These are phyloP conservation scores for Ceratoteleas bidentatus DNA, from an alignment of 1,140 invertebrate species.

Conservation along the genomic window DNA sequence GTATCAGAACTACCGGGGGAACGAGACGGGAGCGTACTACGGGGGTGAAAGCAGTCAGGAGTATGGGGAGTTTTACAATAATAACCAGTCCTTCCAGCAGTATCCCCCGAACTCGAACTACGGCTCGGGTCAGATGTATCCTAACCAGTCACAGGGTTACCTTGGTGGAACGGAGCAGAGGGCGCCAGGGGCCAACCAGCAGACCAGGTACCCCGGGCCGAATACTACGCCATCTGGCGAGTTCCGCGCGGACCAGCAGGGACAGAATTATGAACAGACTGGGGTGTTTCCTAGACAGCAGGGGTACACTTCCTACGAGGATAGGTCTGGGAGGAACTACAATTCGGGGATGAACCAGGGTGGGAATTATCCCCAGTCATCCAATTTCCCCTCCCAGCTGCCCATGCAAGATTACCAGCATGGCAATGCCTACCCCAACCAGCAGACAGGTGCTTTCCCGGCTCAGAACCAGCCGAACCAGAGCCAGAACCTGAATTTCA, in stretches of 20 bases:
- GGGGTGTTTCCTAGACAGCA: slow-evolving; percentile 71
- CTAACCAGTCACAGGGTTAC: slow-evolving; percentile 71
- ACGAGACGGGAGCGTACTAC: slow-evolving; percentile 75
- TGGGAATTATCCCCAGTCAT: slow-evolving; percentile 72
- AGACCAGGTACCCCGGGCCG: slow-evolving; percentile 62
- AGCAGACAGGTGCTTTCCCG: no score
- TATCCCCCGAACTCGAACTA: slow-evolving; percentile 72
- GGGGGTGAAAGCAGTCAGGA: slow-evolving; percentile 68
- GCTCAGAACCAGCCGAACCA: no score
- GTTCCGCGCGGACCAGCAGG: slow-evolving; percentile 71
- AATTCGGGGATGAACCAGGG: slow-evolving; percentile 70
- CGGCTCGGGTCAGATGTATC: slow-evolving; percentile 67
- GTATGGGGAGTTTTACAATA: slow-evolving; percentile 76
- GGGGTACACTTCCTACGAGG: slow-evolving; percentile 71
- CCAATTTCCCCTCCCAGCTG: slow-evolving; percentile 71
- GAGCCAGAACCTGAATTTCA: slow-evolving; percentile 68
- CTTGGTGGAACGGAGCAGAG: slow-evolving; percentile 62
- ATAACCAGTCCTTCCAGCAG: slow-evolving; percentile 71
- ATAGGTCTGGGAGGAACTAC: slow-evolving; percentile 71
- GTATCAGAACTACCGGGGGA: slow-evolving; percentile 75
- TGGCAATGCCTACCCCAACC: slow-evolving; percentile 61
- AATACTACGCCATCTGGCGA: slow-evolving; percentile 37
- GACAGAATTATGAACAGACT: slow-evolving; percentile 71
- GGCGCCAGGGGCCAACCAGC: slow-evolving; percentile 64
- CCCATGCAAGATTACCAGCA: slow-evolving; percentile 72